Base-by-base conservation (phyloP, 2,888 invertebrate genomes). In the Plagiodera versicolora region DNA sequence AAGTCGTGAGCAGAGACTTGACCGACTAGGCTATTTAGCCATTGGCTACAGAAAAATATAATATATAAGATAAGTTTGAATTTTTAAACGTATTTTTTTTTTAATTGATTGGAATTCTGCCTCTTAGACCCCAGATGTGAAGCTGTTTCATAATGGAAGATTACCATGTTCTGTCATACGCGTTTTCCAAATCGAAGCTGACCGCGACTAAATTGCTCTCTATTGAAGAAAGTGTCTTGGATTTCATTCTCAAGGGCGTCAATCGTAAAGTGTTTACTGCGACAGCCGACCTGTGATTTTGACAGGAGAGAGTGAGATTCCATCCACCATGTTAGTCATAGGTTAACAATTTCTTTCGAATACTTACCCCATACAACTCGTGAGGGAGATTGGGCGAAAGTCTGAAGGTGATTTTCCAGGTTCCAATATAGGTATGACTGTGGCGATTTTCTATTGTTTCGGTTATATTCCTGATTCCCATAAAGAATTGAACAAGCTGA, bases 131-230 rank as follows among this genome's bases (percentile, higher is more conserved):
- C 32, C 32, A 32, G 2, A 2, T 6, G n/a, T 47, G 16, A 6
- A 14, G 16, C 24, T 47, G 47, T 16, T 49, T 49, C 49, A 49
- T 49, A 20, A 49, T 19, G 10, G 20, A 49, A 9, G 19, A 49
- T 28, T 20, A 20, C 49, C 49, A 49, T 18, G 51, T 30, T 51
- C 48, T 59, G 14, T 24, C 56, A 49, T 48, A 58, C 6, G 58
- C 58, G 35, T 58, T 51, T 39, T 18, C 20, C n/a, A 58, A 39
- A 14, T 58, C 50, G 35, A 58, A 44, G 44, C 50, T 18, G 14
- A 58, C 39, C 39, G 30, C 51, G 8, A 50, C 32, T 30, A 28
- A 35, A 51, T n/a, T 51, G 46, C 2, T 46, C 46, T 46, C 46
- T 46, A 6, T 46, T 46, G 18, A 18, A 3, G n/a, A 46, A n/a